Base-by-base conservation (phyloP, 2,113 vertebrate genomes). In the Tetrax tetrax region DNA sequence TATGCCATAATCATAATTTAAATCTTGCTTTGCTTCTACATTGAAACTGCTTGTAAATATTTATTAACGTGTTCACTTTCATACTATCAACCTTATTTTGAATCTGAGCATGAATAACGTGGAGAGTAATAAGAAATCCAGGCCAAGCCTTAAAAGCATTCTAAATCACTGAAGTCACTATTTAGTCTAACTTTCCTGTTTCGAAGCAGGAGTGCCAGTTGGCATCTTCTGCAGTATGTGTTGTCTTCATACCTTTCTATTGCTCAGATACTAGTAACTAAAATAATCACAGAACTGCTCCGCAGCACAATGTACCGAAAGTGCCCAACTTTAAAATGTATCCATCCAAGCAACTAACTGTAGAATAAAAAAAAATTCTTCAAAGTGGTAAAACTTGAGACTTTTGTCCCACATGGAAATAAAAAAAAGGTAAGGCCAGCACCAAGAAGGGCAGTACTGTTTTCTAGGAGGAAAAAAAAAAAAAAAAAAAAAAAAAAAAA, bases 121-220 rank as follows among this genome's bases (percentile, higher is more conserved):
- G 38, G 56, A 92, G 77, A 87, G 37, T 27, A 93, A 21, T 24
- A 77, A 82, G 56, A 92, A 87, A 83, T 25, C 20, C 74, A 91
- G 54, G 95, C 95, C 95, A 97, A 97, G 77, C 74, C 59, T 92
- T 96, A 92, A 96, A 91, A 96, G 96, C 96, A 97, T 97, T 96
- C 92, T 97, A 84, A 87, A 79, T 95, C 65, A 87, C 95, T 97
- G 95, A 97, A 93, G 91, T 96, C 96, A 97, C 96, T 97, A 97
- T 97, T 97, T 97, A 96, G 94, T 96, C 94, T 97, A 93, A 88
- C 89, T 97, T 92, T 61, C 41, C 68, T 77, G 94, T 90, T 90
- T 85, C 1, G 4, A 91, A 91, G 89, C 66, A 41, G 59, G 81
- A 96, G 78, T 83, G 96, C 95, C 96, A 96, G 80, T 92, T 96